These are phyloP conservation scores for Trissonchulus sp. DNA, from an alignment of 2,888 invertebrate species.

Conservation along the genomic window DNA sequence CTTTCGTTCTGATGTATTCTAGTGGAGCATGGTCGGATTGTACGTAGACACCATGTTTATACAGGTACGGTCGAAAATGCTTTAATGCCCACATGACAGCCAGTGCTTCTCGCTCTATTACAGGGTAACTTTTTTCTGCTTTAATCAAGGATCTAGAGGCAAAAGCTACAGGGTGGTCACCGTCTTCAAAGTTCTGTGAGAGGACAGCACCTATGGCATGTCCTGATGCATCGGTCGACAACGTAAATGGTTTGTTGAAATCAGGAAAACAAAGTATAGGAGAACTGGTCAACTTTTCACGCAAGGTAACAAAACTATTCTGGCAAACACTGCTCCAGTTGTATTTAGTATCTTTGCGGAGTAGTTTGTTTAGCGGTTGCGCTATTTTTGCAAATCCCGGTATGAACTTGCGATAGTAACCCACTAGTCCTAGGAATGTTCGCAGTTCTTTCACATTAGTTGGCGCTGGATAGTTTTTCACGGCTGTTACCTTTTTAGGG, in stretches of 20 bases:
- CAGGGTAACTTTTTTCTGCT: not conserved
- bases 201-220: conserved; percentile 4
- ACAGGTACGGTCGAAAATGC: conserved; percentile 1
- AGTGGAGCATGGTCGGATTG: conserved; percentile 11
- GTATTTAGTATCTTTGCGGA: conserved; percentile 2
- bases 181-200: not conserved
- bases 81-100: conserved; percentile 8
- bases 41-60: conserved; percentile 1
- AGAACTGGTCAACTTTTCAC: not conserved
- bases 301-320: conserved; percentile 14
- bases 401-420: conserved; percentile 21
- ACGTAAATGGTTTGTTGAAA: conserved; percentile 13
- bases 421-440: conserved; percentile 22
- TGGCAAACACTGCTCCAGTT: conserved; percentile 19
- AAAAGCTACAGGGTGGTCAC: not conserved
- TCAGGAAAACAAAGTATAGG: conserved; percentile 28
- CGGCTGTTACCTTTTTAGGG: conserved; percentile 5
- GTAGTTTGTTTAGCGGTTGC: conserved; percentile 7
- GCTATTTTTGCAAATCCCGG: conserved; percentile 10
- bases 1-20: too few relatives aligned
- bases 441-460: conserved; percentile 5
- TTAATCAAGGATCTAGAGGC: not conserved
- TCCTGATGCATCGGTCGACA: conserved; percentile 6
- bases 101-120: not conserved
- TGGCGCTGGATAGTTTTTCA: conserved; percentile 11